phyloP scores from a whole-genome alignment of 1,140 invertebrate species.

The Diabrotica undecimpunctata region DNA sequence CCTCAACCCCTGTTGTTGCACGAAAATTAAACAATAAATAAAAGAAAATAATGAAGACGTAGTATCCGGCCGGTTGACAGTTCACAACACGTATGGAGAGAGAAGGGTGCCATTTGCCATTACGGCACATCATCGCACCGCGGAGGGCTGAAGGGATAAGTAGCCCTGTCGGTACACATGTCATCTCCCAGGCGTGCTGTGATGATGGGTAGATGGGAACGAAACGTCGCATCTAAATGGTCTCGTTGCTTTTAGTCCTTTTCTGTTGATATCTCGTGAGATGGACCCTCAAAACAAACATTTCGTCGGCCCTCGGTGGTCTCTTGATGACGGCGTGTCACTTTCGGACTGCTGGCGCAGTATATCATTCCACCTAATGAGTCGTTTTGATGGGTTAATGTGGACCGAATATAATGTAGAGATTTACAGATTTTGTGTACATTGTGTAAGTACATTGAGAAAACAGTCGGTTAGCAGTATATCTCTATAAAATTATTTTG shows the following conservation, averaged over 20 bases:
- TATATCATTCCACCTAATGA: background rate
- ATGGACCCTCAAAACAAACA: background rate
- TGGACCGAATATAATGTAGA: background rate
- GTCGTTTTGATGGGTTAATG: background rate
- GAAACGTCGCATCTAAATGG: background rate
- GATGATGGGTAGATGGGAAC: slow-evolving; percentile 4
- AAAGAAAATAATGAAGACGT: slow-evolving; percentile 16
- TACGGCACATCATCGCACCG: no score
- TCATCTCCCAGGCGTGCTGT: slow-evolving; percentile 17
- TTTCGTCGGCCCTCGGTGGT: background rate
- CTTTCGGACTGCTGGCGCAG: background rate
- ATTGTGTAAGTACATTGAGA: background rate
- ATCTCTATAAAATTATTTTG: no score
- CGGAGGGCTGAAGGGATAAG: background rate
- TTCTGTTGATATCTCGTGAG: no score
- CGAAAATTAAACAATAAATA: slow-evolving; percentile 8
- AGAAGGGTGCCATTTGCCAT: slow-evolving; percentile 10
- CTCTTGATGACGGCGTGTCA: slow-evolving; percentile 1
- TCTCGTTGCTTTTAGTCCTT: background rate
- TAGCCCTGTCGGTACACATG: slow-evolving; percentile 11
- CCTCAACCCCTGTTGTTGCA: background rate
- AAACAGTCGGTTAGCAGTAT: background rate
- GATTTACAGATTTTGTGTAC: background rate
- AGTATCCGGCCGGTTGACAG: slow-evolving; percentile 5
- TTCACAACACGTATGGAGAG: background rate